Evolutionary conservation across 2,797 vertebrate species (phyloP).

Genomic region (Ispidina picta): DNA sequence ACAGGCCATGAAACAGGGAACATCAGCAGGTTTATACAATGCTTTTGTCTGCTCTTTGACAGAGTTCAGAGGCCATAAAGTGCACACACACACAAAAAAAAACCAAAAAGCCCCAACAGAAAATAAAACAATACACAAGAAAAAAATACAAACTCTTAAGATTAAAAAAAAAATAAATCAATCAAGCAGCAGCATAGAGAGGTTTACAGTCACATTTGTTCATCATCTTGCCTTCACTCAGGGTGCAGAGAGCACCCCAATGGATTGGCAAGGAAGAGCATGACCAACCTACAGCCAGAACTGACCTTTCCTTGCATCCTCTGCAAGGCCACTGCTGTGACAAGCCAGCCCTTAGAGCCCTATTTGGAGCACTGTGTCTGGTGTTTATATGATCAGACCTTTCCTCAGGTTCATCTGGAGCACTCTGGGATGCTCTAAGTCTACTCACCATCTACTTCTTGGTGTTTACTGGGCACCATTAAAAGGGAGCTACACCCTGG

Average conservation of each 20-base stretch:
- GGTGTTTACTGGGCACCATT: not conserved
- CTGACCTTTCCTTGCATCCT: no score
- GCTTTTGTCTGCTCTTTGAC: conserved; percentile 29
- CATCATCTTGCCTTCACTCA: not conserved
- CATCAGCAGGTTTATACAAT: conserved; percentile 58
- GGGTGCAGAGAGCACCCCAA: not conserved
- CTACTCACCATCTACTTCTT: not conserved
- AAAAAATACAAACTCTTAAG: not conserved
- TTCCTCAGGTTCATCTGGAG: not conserved
- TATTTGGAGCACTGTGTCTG: not conserved
- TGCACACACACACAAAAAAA: not conserved
- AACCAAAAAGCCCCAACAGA: not conserved
- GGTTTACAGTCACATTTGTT: not conserved
- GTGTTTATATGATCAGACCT: not conserved
- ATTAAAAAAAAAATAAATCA: not conserved
- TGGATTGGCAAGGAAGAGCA: not conserved
- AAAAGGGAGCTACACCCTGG: not conserved
- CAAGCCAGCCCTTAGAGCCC: not conserved
- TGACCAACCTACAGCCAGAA: rapidly evolving
- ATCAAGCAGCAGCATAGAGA: rapidly evolving
- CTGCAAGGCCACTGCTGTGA: not conserved
- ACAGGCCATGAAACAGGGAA: conserved; percentile 65
- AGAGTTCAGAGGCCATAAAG: not conserved
- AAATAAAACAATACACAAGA: not conserved
- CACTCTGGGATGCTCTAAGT: not conserved